phyloP scores from a whole-genome alignment of 2,113 vertebrate species.

The Oreochromis niloticus region DNA sequence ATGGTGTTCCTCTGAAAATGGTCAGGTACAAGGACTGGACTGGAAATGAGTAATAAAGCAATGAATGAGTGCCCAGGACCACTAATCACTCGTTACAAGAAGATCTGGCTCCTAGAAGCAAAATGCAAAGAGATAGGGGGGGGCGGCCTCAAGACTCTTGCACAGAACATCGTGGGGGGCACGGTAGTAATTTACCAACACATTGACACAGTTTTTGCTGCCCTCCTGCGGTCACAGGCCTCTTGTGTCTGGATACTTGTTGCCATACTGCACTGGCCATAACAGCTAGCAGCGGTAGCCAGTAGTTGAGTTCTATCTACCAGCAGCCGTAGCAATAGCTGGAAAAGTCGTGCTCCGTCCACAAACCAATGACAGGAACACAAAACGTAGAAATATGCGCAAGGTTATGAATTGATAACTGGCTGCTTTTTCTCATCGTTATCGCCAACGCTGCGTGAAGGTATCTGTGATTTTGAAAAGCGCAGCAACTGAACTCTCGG shows the following conservation, averaged over 20 bases:
- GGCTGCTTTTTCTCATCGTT: background rate
- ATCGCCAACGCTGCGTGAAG: background rate
- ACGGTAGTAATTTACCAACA: background rate
- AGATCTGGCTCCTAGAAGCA: background rate
- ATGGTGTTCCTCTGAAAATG: background rate
- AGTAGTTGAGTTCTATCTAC: background rate
- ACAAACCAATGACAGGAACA: conserved; percentile 36
- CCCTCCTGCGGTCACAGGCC: background rate
- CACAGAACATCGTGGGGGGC: background rate
- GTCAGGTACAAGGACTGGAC: background rate
- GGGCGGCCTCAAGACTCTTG: background rate
- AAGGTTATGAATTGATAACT: conserved; percentile 25
- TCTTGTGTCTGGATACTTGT: conserved; percentile 36
- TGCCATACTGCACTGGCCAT: conserved; percentile 18
- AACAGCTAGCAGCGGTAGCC: conserved; percentile 18
- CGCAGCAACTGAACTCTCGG: conserved; percentile 29
- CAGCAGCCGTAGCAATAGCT: conserved; percentile 5
- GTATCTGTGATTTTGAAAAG: conserved; percentile 1
- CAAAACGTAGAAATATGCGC: conserved; percentile 37
- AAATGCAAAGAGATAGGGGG: background rate
- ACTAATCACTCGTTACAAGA: background rate
- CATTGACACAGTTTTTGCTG: background rate
- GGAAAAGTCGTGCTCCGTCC: conserved; percentile 37
- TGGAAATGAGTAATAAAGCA: background rate
- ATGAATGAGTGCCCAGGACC: background rate